These are phyloP conservation scores for Chelon auratus DNA, from an alignment of 2,797 vertebrate species.

Conservation along the genomic window DNA sequence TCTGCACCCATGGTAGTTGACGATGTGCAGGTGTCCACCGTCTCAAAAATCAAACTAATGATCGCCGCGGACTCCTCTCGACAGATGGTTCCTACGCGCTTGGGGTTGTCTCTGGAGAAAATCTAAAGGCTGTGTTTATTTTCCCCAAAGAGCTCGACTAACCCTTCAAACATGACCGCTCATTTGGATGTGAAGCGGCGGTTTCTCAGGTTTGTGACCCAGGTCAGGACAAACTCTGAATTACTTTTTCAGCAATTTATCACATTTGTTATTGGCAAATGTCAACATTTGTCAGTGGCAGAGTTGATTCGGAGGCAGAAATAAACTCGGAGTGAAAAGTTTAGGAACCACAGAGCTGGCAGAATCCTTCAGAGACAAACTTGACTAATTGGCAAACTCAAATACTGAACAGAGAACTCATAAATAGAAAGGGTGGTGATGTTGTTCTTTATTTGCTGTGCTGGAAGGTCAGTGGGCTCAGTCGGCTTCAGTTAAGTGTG, in stretches of 20 bases:
- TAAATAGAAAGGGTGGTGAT: neutral
- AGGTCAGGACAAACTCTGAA: neutral
- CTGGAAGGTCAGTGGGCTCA: conserved; percentile 10
- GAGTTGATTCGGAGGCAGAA: conserved; percentile 7
- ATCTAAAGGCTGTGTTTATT: neutral
- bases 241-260: neutral
- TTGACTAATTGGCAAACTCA: conserved; percentile 24
- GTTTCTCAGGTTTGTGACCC: neutral
- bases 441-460: conserved; percentile 4
- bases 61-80: neutral
- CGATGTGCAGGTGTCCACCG: neutral
- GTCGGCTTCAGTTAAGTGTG: neutral
- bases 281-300: conserved; percentile 14
- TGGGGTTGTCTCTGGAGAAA: neutral
- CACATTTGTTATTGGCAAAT: conserved; percentile 4
- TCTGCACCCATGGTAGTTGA: conserved; percentile 25
- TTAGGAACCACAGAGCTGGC: neutral
- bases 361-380: neutral
- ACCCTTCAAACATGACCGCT: neutral
- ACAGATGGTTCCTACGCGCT: conserved; percentile 17
- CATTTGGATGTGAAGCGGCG: neutral
- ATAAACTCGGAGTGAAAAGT: conserved; percentile 2
- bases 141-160: neutral
- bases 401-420: conserved; percentile 1
- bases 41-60: neutral